These are phyloP conservation scores for Simalia tracyae DNA, from an alignment of 2,797 vertebrate genomes.

Conservation along the genomic window DNA sequence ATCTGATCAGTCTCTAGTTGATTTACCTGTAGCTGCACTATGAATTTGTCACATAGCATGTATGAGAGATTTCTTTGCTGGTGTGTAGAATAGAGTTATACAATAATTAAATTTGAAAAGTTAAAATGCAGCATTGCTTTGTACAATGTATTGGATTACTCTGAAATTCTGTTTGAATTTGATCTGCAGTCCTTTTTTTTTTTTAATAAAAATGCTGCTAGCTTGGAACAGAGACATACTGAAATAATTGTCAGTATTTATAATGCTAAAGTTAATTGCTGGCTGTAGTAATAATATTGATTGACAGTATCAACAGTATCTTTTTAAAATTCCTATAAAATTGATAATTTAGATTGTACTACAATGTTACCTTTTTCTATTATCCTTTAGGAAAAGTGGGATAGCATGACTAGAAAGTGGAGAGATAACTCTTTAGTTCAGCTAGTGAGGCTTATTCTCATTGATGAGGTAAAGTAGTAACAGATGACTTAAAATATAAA, in stretches of 20 bases:
- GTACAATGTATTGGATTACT: not conserved
- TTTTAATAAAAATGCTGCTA: not conserved
- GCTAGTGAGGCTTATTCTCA: conserved; percentile 91
- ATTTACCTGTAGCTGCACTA: not conserved
- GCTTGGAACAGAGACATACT: not conserved
- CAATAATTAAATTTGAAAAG: not conserved
- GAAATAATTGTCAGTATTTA: not conserved
- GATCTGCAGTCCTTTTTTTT: not conserved
- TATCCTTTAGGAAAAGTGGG: conserved; percentile 92
- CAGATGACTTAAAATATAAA: conserved; percentile 25
- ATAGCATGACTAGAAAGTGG: conserved; percentile 97
- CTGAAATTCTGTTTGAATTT: not conserved
- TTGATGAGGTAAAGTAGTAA: conserved; percentile 83
- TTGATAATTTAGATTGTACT: not conserved
- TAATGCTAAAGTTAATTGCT: not conserved
- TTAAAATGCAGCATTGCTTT: not conserved
- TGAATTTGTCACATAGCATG: not conserved
- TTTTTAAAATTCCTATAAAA: not conserved
- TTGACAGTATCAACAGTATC: not conserved
- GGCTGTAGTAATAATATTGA: not conserved
- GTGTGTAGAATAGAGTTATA: not conserved
- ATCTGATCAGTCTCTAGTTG: not conserved
- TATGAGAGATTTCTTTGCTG: not conserved
- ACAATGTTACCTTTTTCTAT: not conserved
- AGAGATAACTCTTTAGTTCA: conserved; percentile 90